Evolutionary conservation across 2,888 invertebrate species (phyloP).

Genomic region (Coenonympha arcania): DNA sequence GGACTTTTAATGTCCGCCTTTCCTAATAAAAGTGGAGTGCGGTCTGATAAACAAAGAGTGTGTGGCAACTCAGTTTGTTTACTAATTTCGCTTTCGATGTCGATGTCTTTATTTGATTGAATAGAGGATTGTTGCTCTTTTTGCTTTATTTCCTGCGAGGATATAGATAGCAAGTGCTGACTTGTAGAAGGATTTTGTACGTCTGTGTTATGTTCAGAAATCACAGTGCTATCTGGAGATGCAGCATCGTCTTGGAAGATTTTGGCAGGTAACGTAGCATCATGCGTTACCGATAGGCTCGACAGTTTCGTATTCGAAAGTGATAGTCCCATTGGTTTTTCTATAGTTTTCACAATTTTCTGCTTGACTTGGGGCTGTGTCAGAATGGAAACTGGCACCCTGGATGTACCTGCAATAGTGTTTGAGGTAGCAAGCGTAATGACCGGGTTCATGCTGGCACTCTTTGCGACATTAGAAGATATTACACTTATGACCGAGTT

Average conservation of each 20-base stretch:
- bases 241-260: constrained; percentile 80
- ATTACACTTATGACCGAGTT: constrained; percentile 69
- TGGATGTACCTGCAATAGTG: constrained; percentile 42
- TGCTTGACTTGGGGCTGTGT: constrained; percentile 70
- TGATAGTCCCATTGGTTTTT: constrained; percentile 68
- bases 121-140: constrained; percentile 42
- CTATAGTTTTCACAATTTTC: constrained; percentile 68
- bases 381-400: constrained; percentile 62
- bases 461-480: constrained; percentile 60
- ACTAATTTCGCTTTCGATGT: constrained; percentile 68
- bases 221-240: constrained; percentile 72
- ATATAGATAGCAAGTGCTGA: constrained; percentile 39
- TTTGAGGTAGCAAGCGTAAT: constrained; percentile 58
- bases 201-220: constrained; percentile 43
- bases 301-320: constrained; percentile 72
- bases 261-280: constrained; percentile 76
- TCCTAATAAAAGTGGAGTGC: constrained; percentile 58
- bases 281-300: constrained; percentile 73
- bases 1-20: constrained; percentile 69
- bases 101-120: constrained; percentile 54
- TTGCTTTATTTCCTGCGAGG: constrained; percentile 36
- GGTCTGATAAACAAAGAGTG: constrained; percentile 54
- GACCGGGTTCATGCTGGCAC: constrained; percentile 53
- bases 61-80: constrained; percentile 68
- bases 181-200: constrained; percentile 36